phyloP scores from a whole-genome alignment of 2,113 vertebrate species.

The Stegostoma tigrinum region DNA sequence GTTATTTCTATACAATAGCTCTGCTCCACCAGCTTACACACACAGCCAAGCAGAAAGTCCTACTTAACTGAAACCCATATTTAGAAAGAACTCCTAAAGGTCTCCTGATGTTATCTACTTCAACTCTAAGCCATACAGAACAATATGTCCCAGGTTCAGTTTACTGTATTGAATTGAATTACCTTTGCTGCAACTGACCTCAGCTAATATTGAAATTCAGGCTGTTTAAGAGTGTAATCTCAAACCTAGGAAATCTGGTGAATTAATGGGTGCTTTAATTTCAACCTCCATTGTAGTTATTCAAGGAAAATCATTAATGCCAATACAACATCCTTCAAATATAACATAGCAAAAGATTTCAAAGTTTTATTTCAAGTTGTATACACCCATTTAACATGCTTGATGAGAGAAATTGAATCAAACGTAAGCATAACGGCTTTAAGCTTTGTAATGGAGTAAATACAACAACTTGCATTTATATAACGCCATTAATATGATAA shows the following conservation, averaged over 20 bases:
- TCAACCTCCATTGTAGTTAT: background rate
- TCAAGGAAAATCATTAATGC: background rate
- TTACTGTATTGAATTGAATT: background rate
- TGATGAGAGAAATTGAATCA: background rate
- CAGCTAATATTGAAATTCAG: background rate
- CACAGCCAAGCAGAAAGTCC: background rate
- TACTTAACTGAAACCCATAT: background rate
- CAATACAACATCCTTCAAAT: background rate
- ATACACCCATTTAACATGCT: background rate
- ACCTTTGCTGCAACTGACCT: background rate
- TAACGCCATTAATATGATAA: background rate
- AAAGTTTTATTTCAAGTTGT: background rate
- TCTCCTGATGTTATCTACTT: background rate
- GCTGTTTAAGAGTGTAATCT: background rate
- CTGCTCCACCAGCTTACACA: background rate
- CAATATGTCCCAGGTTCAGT: background rate
- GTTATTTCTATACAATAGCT: background rate
- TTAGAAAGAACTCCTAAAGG: background rate
- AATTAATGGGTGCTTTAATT: background rate
- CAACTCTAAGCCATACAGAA: background rate
- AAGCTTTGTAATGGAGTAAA: background rate
- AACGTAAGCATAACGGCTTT: background rate
- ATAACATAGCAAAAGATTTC: background rate
- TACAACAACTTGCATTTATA: slow-evolving; percentile 1
- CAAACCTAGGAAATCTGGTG: background rate